Percentiles rank a stretch among this genome's conserved stretches.
Evolutionary conservation across 2,113 vertebrate genomes (phyloP).

Genomic region (Trichomycterus rosablanca): DNA sequence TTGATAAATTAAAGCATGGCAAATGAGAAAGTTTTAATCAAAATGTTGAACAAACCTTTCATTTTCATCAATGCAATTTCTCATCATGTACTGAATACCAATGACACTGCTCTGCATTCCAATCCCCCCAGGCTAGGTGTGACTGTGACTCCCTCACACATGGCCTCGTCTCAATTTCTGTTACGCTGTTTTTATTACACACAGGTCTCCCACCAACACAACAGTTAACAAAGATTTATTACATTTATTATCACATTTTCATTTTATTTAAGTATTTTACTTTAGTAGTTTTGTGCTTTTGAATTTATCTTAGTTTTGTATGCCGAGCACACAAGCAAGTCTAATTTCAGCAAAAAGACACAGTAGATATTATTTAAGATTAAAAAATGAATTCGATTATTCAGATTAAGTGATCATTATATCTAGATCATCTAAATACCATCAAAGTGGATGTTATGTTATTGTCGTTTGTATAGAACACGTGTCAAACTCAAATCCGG

Average conservation of each 20-base stretch:
- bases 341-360: constrained; percentile 23
- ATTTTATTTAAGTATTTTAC: neutral
- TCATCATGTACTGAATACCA: constrained; percentile 22
- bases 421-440: neutral
- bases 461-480: too few species aligned
- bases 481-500: too few species aligned
- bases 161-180: constrained; percentile 1
- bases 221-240: neutral
- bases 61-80: constrained; percentile 37
- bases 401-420: constrained; percentile 30
- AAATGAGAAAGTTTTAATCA: constrained; percentile 35
- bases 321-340: constrained; percentile 1
- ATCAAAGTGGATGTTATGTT: too few species aligned
- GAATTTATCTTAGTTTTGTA: neutral
- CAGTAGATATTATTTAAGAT: constrained; percentile 18
- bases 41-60: constrained; percentile 27
- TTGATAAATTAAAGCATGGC: constrained; percentile 30
- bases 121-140: constrained; percentile 12
- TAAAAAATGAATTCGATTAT: constrained; percentile 7
- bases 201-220: constrained; percentile 3
- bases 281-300: neutral
- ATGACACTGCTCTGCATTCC: constrained; percentile 16
- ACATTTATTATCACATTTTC: neutral
- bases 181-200: constrained; percentile 2
- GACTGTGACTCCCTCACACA: constrained; percentile 4